Percentiles rank a stretch among this genome's conserved stretches.
Conservation (phyloP, 1,140 invertebrate species). For the Drosophila burlai region DNA sequence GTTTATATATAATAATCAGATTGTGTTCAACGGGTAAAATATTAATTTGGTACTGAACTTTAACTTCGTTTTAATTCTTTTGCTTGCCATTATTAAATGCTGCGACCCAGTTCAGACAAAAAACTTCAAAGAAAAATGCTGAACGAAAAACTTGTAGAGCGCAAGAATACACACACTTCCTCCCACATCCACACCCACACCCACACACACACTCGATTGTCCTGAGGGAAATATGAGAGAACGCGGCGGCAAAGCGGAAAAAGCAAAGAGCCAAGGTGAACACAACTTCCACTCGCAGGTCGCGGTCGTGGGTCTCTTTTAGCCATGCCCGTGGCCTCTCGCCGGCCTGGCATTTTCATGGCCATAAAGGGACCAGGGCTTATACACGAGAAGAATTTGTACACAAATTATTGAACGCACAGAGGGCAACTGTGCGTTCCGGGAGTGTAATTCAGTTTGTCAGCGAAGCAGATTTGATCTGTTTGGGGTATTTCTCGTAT, state of each 20-base stretch:
- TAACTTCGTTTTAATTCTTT: background rate
- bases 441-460: slow-evolving; percentile 5
- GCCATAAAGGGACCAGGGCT: slow-evolving; percentile 69
- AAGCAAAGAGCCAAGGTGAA: slow-evolving; percentile 49
- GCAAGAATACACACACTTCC: slow-evolving; percentile 13
- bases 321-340: slow-evolving; percentile 31
- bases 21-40: no score
- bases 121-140: slow-evolving; percentile 50
- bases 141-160: slow-evolving; percentile 43
- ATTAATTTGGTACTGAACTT: background rate
- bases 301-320: slow-evolving; percentile 38
- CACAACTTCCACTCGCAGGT: slow-evolving; percentile 44
- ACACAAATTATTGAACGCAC: slow-evolving; percentile 78
- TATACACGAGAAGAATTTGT: slow-evolving; percentile 60
- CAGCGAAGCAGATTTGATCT: slow-evolving; percentile 8
- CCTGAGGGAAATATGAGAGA: slow-evolving; percentile 77
- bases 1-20: no score
- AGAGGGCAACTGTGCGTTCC: slow-evolving; percentile 37
- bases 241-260: slow-evolving; percentile 49
- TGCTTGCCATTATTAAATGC: slow-evolving; percentile 3
- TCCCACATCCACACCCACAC: no score
- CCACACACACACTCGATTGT: slow-evolving; percentile 51
- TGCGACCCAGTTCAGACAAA: slow-evolving; percentile 26
- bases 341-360: slow-evolving; percentile 63
- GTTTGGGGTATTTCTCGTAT: background rate